Conservation (phyloP, 1,140 invertebrate genomes). For the Drosophila equinoxialis region DNA sequence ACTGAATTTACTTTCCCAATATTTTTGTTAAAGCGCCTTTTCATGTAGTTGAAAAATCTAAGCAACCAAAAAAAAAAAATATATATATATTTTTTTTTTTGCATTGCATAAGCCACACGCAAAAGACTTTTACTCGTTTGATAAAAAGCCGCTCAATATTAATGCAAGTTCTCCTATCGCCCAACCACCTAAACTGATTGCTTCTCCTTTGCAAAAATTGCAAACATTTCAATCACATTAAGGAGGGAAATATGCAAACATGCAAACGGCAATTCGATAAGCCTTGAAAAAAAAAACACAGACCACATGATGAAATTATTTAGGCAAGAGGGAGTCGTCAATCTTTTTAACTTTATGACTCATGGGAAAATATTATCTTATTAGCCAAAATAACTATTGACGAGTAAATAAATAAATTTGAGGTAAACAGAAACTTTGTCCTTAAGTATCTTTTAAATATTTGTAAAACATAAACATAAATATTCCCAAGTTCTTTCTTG, state of each 20-base stretch:
- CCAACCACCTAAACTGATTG: neutral
- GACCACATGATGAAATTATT: neutral
- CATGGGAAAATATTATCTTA: neutral
- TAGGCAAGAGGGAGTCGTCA: neutral
- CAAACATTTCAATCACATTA: slow-evolving; percentile 52
- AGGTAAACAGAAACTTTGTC: too few species aligned
- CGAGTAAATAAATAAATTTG: too few species aligned
- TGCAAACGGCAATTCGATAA: slow-evolving; percentile 48
- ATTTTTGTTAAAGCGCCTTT: slow-evolving; percentile 37
- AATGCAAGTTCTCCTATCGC: slow-evolving; percentile 11
- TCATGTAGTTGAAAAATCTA: slow-evolving; percentile 41
- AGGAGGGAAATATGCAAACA: slow-evolving; percentile 24
- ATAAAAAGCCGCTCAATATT: slow-evolving; percentile 37
- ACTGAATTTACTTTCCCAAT: slow-evolving; percentile 46
- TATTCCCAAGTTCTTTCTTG: too few species aligned
- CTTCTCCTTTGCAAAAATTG: slow-evolving; percentile 28
- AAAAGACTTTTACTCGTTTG: slow-evolving; percentile 69
- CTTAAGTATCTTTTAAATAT: too few species aligned
- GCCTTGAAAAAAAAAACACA: slow-evolving; percentile 6
- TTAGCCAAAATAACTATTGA: neutral
- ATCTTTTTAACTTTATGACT: neutral
- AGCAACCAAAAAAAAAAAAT: neutral
- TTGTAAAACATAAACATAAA: too few species aligned
- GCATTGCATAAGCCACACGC: slow-evolving; percentile 64
- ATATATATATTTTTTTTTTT: slow-evolving; percentile 5